A percentile compares a stretch with the other conserved stretches of the same genome.
phyloP scores from a whole-genome alignment of 2,797 vertebrate species.

The Hirundo rustica region DNA sequence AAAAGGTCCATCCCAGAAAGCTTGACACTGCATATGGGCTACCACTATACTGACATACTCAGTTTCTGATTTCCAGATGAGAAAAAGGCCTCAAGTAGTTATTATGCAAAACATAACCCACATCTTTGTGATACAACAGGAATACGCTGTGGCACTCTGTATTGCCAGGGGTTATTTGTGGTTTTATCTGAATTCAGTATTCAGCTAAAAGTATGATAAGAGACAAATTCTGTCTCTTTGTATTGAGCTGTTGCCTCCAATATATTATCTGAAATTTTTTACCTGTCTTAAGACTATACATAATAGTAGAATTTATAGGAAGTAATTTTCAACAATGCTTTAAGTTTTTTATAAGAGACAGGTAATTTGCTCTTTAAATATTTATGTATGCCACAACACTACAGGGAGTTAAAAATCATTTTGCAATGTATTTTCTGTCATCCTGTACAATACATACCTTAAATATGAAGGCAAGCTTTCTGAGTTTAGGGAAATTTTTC shows the following conservation, averaged over 20 bases:
- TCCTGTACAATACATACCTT: background rate
- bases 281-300: background rate
- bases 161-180: conserved; percentile 15
- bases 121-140: background rate
- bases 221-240: conserved; percentile 24
- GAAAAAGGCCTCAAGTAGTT: conserved; percentile 23
- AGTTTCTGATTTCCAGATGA: conserved; percentile 4
- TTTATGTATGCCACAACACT: conserved; percentile 23
- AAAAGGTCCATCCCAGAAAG: background rate
- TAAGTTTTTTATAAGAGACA: background rate
- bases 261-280: background rate
- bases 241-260: conserved; percentile 1
- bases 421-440: background rate
- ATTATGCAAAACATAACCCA: background rate
- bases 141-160: background rate
- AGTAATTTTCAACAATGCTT: conserved; percentile 32
- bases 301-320: conserved; percentile 11
- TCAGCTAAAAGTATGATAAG: conserved; percentile 19
- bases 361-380: conserved; percentile 52
- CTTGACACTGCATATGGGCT: background rate
- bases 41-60: background rate
- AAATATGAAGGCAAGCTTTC: background rate
- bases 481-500: background rate
- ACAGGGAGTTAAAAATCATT: conserved; percentile 26
- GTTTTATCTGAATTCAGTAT: conserved; percentile 44